phyloP scores from a whole-genome alignment of 1,140 invertebrate species.

The Reticulitermes speratus region DNA sequence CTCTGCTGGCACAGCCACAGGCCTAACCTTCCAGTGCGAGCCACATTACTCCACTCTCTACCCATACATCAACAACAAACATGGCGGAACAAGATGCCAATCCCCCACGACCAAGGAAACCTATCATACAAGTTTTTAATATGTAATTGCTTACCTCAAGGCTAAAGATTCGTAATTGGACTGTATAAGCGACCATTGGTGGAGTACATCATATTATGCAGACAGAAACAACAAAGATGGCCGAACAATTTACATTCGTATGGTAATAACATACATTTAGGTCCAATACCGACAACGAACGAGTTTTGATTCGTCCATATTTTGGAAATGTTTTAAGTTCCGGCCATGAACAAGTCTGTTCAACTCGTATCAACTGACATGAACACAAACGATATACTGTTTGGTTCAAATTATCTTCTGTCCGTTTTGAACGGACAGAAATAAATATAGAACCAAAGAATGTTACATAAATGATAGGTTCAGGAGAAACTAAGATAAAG shows the following conservation, averaged over 20 bases:
- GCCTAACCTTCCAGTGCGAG: not conserved
- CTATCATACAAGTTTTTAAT: conserved; percentile 19
- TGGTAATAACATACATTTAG: not conserved
- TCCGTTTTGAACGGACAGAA: not conserved
- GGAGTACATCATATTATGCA: not conserved
- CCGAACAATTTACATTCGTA: not conserved
- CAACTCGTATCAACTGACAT: not conserved
- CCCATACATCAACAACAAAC: conserved; percentile 1
- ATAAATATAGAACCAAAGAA: not conserved
- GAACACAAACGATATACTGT: not conserved
- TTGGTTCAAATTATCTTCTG: not conserved
- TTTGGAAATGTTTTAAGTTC: not conserved
- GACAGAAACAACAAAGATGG: not conserved
- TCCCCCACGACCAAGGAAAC: not conserved
- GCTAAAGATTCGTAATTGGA: conserved; percentile 18
- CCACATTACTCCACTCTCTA: not conserved
- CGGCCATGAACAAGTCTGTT: not conserved
- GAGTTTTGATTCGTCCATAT: not conserved
- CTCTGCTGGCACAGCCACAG: not conserved
- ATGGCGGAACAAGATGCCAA: not conserved
- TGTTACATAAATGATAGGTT: not conserved
- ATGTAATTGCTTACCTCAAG: not conserved
- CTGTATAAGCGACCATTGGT: not conserved
- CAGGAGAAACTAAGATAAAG: not conserved
- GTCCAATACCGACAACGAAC: not conserved